A percentile compares a stretch with the other conserved stretches of the same genome.
These are phyloP conservation scores for Macquaria australasica DNA, from an alignment of 2,113 vertebrate genomes.

Conservation along the genomic window DNA sequence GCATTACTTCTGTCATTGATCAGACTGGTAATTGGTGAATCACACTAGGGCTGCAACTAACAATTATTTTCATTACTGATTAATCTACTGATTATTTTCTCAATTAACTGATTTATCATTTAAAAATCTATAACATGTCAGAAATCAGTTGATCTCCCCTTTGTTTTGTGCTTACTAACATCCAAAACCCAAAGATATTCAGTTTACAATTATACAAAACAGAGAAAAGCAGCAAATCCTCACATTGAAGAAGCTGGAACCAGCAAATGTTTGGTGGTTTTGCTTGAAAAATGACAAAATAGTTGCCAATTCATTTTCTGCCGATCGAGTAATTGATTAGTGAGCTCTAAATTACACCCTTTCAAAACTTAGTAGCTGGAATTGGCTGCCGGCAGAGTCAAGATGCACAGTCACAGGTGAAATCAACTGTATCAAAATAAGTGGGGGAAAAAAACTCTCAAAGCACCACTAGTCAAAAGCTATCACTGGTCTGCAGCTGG, in stretches of 20 bases:
- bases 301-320: background rate
- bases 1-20: background rate
- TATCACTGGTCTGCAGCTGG: background rate
- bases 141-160: background rate
- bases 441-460: background rate
- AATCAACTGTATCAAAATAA: background rate
- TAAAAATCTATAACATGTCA: background rate
- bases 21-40: background rate
- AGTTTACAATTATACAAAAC: background rate
- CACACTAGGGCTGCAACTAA: background rate
- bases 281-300: background rate
- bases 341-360: background rate
- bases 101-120: background rate
- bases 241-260: background rate
- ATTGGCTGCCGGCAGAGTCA: background rate
- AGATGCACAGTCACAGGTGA: background rate
- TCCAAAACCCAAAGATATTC: background rate
- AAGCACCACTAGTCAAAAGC: background rate
- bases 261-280: background rate
- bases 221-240: background rate
- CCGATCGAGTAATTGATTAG: background rate
- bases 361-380: background rate
- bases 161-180: background rate
- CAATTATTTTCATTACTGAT: background rate
- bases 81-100: background rate